These are phyloP conservation scores for Ectemnius continuus DNA, from an alignment of 2,888 invertebrate genomes.

Conservation along the genomic window DNA sequence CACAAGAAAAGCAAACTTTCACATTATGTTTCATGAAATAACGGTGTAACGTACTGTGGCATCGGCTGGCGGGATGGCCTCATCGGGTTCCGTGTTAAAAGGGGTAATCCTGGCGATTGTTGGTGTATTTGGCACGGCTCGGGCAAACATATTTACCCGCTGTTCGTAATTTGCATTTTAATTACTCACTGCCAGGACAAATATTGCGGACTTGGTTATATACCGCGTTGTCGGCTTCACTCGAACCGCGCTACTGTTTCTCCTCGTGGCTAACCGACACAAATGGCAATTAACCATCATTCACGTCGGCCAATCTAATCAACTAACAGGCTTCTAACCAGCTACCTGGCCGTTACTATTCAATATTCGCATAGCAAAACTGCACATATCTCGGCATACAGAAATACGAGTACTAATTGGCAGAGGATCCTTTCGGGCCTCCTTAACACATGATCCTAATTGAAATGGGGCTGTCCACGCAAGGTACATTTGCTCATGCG, in stretches of 20 bases:
- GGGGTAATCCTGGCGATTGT: constrained; percentile 59
- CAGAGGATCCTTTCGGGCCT: too few relatives aligned
- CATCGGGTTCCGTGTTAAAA: constrained; percentile 49
- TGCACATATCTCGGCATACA: too few relatives aligned
- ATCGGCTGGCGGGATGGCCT: constrained; percentile 20
- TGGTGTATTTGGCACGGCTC: constrained; percentile 63
- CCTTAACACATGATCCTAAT: too few relatives aligned
- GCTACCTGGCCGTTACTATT: neutral
- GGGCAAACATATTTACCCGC: constrained; percentile 66
- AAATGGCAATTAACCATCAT: constrained; percentile 33
- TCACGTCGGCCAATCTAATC: neutral
- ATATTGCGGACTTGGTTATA: constrained; percentile 68
- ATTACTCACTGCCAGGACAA: constrained; percentile 71
- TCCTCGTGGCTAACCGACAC: constrained; percentile 22
- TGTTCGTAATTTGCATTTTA: constrained; percentile 71
- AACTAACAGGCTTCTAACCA: neutral
- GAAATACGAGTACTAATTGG: too few relatives aligned
- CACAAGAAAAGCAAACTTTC: neutral
- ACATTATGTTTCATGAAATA: too few relatives aligned
- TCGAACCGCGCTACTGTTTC: constrained; percentile 36
- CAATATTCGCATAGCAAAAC: neutral
- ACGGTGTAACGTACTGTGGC: too few relatives aligned
- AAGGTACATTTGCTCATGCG: too few relatives aligned
- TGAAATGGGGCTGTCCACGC: too few relatives aligned
- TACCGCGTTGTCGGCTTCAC: constrained; percentile 41